Percentiles rank a stretch among this genome's conserved stretches.
phyloP scores from a whole-genome alignment of 2,797 vertebrate genomes.

The Craterocephalus amniculus region DNA sequence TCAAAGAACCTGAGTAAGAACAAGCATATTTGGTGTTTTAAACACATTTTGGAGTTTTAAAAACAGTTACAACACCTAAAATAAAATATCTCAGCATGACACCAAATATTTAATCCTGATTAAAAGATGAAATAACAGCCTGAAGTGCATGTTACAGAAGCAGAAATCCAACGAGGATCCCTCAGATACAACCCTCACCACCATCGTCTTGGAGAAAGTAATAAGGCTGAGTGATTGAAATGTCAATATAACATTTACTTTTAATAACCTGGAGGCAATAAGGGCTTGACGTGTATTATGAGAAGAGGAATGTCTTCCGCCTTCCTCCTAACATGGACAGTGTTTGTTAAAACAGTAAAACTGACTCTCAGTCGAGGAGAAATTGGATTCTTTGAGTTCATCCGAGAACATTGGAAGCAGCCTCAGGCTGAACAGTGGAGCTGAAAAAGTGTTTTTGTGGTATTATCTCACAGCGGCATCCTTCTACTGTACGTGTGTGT shows the following conservation, averaged over 20 bases:
- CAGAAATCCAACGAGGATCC: not conserved
- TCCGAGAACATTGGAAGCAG: slow-evolving; percentile 18
- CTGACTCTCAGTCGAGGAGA: not conserved
- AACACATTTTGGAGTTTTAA: no score
- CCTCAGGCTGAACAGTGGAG: not conserved
- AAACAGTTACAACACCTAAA: no score
- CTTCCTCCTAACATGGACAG: slow-evolving; percentile 20
- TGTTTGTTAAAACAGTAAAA: slow-evolving; percentile 14
- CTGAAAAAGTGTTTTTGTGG: slow-evolving; percentile 10
- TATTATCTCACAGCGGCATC: not conserved
- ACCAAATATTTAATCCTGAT: not conserved
- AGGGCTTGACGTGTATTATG: slow-evolving; percentile 50
- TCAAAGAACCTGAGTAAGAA: no score
- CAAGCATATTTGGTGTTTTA: no score
- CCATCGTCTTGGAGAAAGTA: slow-evolving; percentile 42
- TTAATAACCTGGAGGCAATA: slow-evolving; percentile 65
- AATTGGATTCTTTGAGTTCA: not conserved
- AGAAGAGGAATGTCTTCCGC: slow-evolving; percentile 41
- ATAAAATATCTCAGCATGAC: not conserved
- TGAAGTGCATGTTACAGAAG: not conserved
- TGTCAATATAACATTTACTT: slow-evolving; percentile 71
- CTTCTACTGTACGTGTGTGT: not conserved
- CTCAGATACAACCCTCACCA: not conserved
- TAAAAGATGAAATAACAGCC: not conserved
- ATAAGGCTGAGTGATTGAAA: slow-evolving; percentile 59